Percentiles rank a stretch among this genome's conserved stretches.
These are phyloP conservation scores for Drosophila nr. medialis DNA, from an alignment of 2,888 invertebrate species.

Conservation along the genomic window DNA sequence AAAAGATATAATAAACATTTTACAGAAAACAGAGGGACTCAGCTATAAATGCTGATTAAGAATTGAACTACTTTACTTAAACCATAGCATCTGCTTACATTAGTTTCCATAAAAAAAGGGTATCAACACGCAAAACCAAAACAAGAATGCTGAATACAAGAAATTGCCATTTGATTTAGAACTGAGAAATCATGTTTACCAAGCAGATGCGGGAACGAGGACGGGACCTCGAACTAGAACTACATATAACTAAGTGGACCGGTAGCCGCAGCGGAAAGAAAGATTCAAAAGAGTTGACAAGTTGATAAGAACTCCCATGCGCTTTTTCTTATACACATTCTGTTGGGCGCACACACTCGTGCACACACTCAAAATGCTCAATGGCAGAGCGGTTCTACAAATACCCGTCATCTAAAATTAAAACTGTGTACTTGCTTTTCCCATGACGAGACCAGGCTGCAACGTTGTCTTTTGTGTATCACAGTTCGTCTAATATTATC, in stretches of 20 bases:
- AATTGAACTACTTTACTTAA: not conserved
- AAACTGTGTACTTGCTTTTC: not conserved
- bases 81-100: not conserved
- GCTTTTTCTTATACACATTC: constrained; percentile 6
- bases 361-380: not conserved
- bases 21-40: not conserved
- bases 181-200: constrained; percentile 46
- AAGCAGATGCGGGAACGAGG: constrained; percentile 10
- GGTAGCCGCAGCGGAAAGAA: constrained; percentile 42
- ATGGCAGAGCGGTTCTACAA: constrained; percentile 8
- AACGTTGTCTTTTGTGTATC: not conserved
- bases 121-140: constrained; percentile 44
- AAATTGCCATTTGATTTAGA: constrained; percentile 71
- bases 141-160: constrained; percentile 66
- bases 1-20: not conserved
- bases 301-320: constrained; percentile 50
- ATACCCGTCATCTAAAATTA: constrained; percentile 7
- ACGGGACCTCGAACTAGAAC: constrained; percentile 24
- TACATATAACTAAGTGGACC: constrained; percentile 25
- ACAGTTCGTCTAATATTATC: not conserved
- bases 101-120: constrained; percentile 6
- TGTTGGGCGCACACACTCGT: not conserved
- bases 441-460: constrained; percentile 1
- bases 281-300: constrained; percentile 33
- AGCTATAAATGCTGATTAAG: not conserved